Evolutionary conservation across 2,888 invertebrate genomes (phyloP), one percentile per base, ranked within the genome.

Genomic region (Drosophila aldrichi): DNA sequence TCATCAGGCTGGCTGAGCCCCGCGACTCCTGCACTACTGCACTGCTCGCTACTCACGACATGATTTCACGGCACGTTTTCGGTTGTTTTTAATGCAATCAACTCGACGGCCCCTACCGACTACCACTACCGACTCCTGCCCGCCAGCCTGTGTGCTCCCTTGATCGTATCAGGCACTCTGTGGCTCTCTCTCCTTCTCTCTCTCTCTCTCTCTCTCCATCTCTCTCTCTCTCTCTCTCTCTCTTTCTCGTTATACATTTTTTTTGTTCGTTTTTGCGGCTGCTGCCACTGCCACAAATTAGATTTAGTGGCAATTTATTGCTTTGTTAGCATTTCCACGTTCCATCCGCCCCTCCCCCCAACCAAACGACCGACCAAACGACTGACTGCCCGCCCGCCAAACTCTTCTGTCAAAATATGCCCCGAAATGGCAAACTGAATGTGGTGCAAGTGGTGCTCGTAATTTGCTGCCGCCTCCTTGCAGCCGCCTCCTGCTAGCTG

Each of bases 251-350:
- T 38, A 7, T 41, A n/a, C 22, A 3, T 22, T 22, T 25, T 25
- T 43, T 43, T 51, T 55, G 61, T 51, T 25, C 43, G 51, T 18
- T 77, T 54, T 52, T 64, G 79, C 49, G 20, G 74, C 74, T 78
- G 72, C 70, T 71, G 62, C 68, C 40, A 62, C 20, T 77, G 74
- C 79, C 79, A 78, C 81, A 80, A 80, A 80, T 80, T 81, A 80
- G 80, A 80, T 80, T 81, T 80, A 77, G 81, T 81, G 81, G 81
- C 81, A 80, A 80, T 80, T 80, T 80, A 80, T 80, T 78, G 80
- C 78, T 81, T 81, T 80, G 81, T 80, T 80, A 77, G 81, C 79
- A 79, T 79, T 81, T 70, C 71, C 74, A 71, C 69, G 74, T 67
- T 46, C 66, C 43, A 44, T 38, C 3, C 12, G 9, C 41, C 29